Percentiles rank a stretch among this genome's conserved stretches.
Evolutionary conservation across 1,140 invertebrate genomes (phyloP).

Genomic region (Ganaspis sp.): DNA sequence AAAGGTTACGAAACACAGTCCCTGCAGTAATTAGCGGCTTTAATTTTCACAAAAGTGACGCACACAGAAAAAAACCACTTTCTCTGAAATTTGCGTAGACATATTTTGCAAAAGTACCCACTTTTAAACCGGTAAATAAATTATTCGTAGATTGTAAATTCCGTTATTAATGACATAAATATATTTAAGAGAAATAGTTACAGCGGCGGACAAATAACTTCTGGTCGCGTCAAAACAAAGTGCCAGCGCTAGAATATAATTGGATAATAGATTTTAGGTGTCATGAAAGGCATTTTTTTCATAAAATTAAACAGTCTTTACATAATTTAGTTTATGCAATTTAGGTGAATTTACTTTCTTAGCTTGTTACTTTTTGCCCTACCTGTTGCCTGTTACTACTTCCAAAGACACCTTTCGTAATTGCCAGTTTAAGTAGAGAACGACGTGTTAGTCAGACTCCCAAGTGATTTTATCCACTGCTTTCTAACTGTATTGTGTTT

Average conservation of each 20-base stretch:
- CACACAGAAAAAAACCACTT: neutral
- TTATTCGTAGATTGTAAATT: constrained; percentile 20
- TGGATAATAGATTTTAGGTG: constrained; percentile 23
- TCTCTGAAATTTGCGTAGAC: neutral
- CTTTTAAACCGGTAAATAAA: neutral
- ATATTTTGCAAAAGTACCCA: neutral
- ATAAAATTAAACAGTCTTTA: neutral
- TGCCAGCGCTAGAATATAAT: neutral
- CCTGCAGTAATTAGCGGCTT: neutral
- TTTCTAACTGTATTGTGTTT: no score
- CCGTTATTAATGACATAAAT: constrained; percentile 6
- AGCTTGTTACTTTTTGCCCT: neutral
- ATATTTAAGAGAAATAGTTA: neutral
- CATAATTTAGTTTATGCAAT: constrained; percentile 14
- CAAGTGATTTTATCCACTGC: neutral
- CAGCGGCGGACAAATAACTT: neutral
- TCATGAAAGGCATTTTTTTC: neutral
- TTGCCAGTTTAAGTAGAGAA: neutral
- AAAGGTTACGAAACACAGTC: neutral
- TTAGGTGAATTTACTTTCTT: neutral
- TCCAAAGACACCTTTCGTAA: neutral
- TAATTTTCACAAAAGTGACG: neutral
- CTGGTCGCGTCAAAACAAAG: constrained; percentile 17
- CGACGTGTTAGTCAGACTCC: neutral
- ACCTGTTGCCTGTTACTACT: neutral